Conservation (phyloP, 2,888 invertebrate species). For the Patella ulyssiponensis region DNA sequence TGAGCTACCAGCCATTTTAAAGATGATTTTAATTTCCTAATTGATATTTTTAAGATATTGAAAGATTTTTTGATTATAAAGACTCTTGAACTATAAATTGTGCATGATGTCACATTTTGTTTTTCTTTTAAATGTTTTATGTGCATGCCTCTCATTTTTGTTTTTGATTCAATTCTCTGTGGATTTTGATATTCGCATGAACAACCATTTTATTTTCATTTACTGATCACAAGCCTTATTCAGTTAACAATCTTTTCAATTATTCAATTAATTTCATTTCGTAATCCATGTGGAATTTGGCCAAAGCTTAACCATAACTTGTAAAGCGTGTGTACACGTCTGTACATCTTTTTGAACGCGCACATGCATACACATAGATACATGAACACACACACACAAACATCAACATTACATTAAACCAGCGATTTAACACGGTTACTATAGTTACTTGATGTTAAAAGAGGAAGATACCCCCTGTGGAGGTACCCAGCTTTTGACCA, state of each 20-base stretch:
- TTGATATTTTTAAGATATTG: no score
- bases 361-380: constrained; percentile 6
- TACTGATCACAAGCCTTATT: background rate
- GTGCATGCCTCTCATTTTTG: background rate
- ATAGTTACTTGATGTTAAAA: constrained; percentile 3
- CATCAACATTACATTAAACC: constrained; percentile 3
- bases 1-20: no score
- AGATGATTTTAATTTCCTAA: no score
- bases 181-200: background rate
- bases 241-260: background rate
- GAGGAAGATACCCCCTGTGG: background rate
- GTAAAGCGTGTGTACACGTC: constrained; percentile 4
- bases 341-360: background rate
- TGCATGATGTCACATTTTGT: constrained; percentile 11
- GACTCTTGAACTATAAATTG: background rate
- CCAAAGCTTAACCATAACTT: no score
- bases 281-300: no score
- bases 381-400: constrained; percentile 6
- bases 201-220: background rate
- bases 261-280: no score
- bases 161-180: background rate
- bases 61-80: no score
- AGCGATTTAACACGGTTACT: background rate
- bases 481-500: constrained; percentile 1
- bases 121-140: background rate